A percentile compares a stretch with the other conserved stretches of the same genome.
Evolutionary conservation across 2,888 invertebrate genomes (phyloP).

Genomic region (Leucoma salicis): DNA sequence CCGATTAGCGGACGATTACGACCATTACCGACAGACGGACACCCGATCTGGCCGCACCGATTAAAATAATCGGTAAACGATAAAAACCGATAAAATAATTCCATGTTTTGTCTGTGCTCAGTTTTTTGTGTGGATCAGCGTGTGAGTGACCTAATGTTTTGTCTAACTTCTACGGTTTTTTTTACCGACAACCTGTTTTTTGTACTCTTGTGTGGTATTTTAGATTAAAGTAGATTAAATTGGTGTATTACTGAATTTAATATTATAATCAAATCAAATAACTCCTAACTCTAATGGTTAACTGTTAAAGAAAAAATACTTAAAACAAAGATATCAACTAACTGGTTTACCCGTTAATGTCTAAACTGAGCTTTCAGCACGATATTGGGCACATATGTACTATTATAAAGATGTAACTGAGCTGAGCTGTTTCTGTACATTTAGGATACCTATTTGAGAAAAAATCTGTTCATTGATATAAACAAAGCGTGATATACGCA

Average conservation of each 20-base stretch:
- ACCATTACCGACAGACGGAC: conserved; percentile 78
- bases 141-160: conserved; percentile 39
- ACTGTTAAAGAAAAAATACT: conserved; percentile 1
- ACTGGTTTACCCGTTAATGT: not conserved
- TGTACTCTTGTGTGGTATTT: conserved; percentile 4
- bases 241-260: conserved; percentile 7
- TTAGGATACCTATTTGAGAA: no score
- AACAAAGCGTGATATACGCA: no score
- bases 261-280: conserved; percentile 10
- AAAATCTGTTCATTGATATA: no score
- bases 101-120: conserved; percentile 53
- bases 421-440: no score
- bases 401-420: no score
- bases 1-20: conserved; percentile 81
- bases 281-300: conserved; percentile 9
- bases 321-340: conserved; percentile 1
- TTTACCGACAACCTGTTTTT: conserved; percentile 6
- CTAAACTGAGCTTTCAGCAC: no score
- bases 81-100: conserved; percentile 75
- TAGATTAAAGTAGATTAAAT: conserved; percentile 1
- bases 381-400: no score
- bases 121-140: conserved; percentile 54
- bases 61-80: conserved; percentile 81
- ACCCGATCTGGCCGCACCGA: conserved; percentile 70
- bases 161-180: conserved; percentile 28